phyloP scores from a whole-genome alignment of 2,113 vertebrate species.

The Urocitellus parryii region DNA sequence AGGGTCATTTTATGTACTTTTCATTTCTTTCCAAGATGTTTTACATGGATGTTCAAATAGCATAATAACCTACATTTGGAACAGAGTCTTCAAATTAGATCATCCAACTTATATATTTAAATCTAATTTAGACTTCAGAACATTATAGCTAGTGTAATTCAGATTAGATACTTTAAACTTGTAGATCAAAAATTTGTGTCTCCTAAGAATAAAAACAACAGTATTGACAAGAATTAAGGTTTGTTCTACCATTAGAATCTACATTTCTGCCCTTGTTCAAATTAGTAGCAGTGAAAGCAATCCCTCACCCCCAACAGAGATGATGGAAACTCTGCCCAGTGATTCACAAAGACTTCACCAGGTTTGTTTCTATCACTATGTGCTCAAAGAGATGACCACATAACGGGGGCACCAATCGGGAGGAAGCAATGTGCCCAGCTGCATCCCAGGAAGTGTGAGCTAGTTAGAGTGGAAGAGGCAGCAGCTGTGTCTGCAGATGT shows the following conservation, averaged over 20 bases:
- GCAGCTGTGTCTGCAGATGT: conserved; percentile 52
- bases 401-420: too few species aligned
- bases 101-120: neutral
- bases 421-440: neutral
- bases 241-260: neutral
- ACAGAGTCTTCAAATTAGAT: neutral
- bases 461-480: conserved; percentile 18
- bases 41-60: conserved; percentile 27
- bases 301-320: neutral
- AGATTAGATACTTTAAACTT: too few species aligned
- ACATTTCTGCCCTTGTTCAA: conserved; percentile 1
- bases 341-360: neutral
- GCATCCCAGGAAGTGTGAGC: conserved; percentile 13
- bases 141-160: too few species aligned
- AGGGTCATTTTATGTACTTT: neutral
- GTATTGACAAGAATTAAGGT: neutral
- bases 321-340: conserved; percentile 20
- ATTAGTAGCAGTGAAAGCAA: neutral
- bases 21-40: neutral
- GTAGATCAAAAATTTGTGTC: neutral
- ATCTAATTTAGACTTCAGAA: too few species aligned
- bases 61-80: neutral
- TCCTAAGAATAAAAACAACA: neutral
- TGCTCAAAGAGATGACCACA: neutral
- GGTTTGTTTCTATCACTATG: neutral